Evolutionary conservation across 2,888 invertebrate genomes (phyloP), one percentile per base, ranked within the genome.

Genomic region (Rhagonycha fulva): DNA sequence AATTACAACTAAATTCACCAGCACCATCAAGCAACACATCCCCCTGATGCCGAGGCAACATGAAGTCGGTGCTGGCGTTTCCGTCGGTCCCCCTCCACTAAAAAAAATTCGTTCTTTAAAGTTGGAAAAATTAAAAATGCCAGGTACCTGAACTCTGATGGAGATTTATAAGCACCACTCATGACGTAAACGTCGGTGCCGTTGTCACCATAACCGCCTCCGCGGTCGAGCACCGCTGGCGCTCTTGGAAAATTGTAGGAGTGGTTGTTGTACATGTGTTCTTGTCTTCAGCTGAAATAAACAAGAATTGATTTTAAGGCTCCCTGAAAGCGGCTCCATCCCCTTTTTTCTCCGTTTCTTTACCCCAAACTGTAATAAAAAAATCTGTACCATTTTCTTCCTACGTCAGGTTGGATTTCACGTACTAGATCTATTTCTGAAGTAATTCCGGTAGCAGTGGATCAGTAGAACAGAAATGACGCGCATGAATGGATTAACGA

Each of bases 21-120:
- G 91, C 83, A 96, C 89, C 94, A 96, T 95, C 73, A 96, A 91
- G 84, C 96, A 96, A 88, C 96, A 96, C 89, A 96, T 94, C 80
- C 96, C 96, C 86, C 94, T 94, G 74, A 96, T 94, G 87, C 95
- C 95, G 11, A 96, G 96, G 83, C 96, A 96, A 87, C 95, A 94
- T 0, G 96, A 96, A 89, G 96, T 96, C 2, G 96, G 96, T 0
- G 96, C 95, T 0, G 95, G 94, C 95, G 96, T 96, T 14, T 96
- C 94, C 88, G 19, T 93, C 4, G 88, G 88, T 14, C 88, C 87
- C 68, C 81, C 81, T 60, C 86, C 87, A 75, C 90, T 90, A 23
- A 10, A 26, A 78, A 77, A 74, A 4, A 72, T 68, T 14, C n/a
- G 10, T 26, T 62, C 9, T 66, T 12, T 26, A 3, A 24, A 26